Evolutionary conservation across 2,888 invertebrate genomes (phyloP), one percentile per base, ranked within the genome.

Genomic region (Serrognathus titanus): DNA sequence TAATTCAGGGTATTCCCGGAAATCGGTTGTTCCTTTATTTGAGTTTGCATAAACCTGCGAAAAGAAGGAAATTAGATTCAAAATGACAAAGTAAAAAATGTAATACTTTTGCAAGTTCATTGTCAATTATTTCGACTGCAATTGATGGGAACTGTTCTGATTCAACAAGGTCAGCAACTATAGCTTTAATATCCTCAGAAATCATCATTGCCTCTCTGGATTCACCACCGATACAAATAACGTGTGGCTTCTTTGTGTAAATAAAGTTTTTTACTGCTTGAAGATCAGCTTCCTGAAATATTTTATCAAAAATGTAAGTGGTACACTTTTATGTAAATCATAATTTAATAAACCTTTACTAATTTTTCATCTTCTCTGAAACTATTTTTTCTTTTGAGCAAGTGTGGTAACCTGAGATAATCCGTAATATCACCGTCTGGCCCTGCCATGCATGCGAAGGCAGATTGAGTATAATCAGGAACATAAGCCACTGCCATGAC

Each of bases 341-440:
- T 12, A 38, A 53, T 13, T 63, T 75, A 80, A 68, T 86, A 88
- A 64, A 69, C 70, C 61, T 76, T 76, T 59, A 83, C 80, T 3
- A 80, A 69, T 66, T 88, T 86, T 61, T 92, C 91, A 16, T 85
- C 83, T 36, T 83, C 78, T 37, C 86, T 80, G 71, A 81, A 88
- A 8, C 89, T 84, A 67, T 90, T 92, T 69, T 90, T 88, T 1
- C 92, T 83, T 74, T 90, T 92, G 53, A 94, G 80, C 51, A 99
- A 80, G 77, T 95, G 87, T 9, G 94, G 92, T 66, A 98, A 79
- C 0, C 96, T 84, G 55, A 97, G 78, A 74, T 93, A 93, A 76
- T 98, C 98, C 0, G 89, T 89, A 48, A 97, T 90, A 69, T 96
- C 94, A 1, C 97, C 97, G 67, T 96, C 94, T 0, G 88, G 87